Evolutionary conservation across 2,888 invertebrate species (phyloP).

Genomic region (Sphaerophoria taeniata): DNA sequence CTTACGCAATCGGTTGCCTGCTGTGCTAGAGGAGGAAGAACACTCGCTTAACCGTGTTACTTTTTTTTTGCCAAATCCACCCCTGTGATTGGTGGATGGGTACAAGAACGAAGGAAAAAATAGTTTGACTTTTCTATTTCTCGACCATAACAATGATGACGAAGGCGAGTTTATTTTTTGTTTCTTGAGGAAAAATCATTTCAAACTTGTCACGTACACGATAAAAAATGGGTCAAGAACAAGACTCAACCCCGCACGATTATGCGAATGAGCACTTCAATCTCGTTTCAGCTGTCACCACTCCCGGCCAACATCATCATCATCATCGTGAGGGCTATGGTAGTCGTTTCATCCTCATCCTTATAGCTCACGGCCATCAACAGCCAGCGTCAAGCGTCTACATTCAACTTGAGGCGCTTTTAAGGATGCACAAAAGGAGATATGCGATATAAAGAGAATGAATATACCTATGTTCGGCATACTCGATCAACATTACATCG

Average conservation of each 20-base stretch:
- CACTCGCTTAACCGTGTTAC: no score
- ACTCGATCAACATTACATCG: not conserved
- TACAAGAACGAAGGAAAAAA: not conserved
- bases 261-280: constrained; percentile 56
- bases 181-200: constrained; percentile 17
- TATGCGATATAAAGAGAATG: not conserved
- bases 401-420: constrained; percentile 43
- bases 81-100: not conserved
- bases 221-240: constrained; percentile 73
- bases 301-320: constrained; percentile 30
- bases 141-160: not conserved
- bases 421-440: constrained; percentile 38
- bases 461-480: not conserved
- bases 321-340: not conserved
- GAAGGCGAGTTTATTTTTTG: constrained; percentile 15
- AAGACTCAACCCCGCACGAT: constrained; percentile 63
- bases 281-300: constrained; percentile 45
- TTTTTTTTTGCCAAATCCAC: not conserved
- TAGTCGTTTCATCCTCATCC: constrained; percentile 26
- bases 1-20: no score
- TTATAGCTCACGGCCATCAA: constrained; percentile 40
- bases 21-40: no score
- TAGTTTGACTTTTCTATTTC: constrained; percentile 8
- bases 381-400: constrained; percentile 33
- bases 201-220: constrained; percentile 63